Conservation (phyloP, 2,797 vertebrate genomes). For the Adrianichthys oophorus region DNA sequence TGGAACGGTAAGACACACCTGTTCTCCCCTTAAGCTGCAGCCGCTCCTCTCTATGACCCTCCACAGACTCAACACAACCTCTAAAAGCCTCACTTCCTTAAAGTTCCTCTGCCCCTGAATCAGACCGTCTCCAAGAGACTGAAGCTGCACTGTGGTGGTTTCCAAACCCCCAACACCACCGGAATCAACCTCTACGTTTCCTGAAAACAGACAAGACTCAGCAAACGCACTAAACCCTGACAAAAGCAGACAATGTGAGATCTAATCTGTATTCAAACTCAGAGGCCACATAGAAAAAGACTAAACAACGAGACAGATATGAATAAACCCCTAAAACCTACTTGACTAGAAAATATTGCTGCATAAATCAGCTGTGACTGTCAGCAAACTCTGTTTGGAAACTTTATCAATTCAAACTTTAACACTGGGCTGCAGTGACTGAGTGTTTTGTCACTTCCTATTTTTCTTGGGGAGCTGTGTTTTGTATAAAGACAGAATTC, state of each 20-base stretch:
- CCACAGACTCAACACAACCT: too few relatives aligned
- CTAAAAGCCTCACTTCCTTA: too few relatives aligned
- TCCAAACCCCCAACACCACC: constrained; percentile 39
- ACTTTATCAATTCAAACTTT: constrained; percentile 65
- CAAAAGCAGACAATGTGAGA: neutral
- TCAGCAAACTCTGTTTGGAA: constrained; percentile 31
- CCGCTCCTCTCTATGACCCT: too few relatives aligned
- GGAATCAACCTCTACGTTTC: constrained; percentile 46
- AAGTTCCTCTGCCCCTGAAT: too few relatives aligned
- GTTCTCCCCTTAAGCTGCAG: too few relatives aligned
- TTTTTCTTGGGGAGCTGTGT: constrained; percentile 65
- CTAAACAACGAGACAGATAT: constrained; percentile 32
- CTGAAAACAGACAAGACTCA: constrained; percentile 62
- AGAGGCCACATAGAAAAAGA: constrained; percentile 12
- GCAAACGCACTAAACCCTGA: constrained; percentile 42
- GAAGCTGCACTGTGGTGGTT: constrained; percentile 51
- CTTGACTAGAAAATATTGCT: constrained; percentile 49
- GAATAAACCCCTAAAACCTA: constrained; percentile 30
- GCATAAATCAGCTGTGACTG: constrained; percentile 61
- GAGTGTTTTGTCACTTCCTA: constrained; percentile 63
- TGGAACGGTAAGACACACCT: too few relatives aligned
- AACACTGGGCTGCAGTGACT: constrained; percentile 58
- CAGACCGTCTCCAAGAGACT: neutral
- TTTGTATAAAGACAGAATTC: constrained; percentile 74
- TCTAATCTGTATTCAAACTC: constrained; percentile 45